These are phyloP conservation scores for Eupithecia subfuscata DNA, from an alignment of 2,888 invertebrate species.

Conservation along the genomic window DNA sequence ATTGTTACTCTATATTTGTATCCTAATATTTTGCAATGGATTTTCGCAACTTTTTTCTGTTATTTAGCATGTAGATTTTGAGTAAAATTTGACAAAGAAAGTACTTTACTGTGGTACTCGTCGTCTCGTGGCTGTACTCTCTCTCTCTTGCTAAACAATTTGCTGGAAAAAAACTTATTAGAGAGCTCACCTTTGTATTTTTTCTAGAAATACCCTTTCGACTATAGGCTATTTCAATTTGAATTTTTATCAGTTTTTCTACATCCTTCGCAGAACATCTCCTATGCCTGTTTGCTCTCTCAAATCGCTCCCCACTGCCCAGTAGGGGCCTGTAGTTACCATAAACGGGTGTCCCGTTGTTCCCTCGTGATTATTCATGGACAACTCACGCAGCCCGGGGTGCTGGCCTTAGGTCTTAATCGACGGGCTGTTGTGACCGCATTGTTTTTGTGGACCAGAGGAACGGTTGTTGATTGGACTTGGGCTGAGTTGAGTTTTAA, in stretches of 20 bases:
- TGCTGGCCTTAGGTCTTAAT: conserved; percentile 6
- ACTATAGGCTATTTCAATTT: not conserved
- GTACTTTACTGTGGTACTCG: no score
- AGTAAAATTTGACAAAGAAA: no score
- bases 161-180: no score
- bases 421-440: conserved; percentile 8
- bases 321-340: conserved; percentile 2
- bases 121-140: no score
- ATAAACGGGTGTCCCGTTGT: conserved; percentile 11
- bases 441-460: not conserved
- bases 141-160: no score
- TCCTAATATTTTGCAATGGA: no score
- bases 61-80: no score
- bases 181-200: not conserved
- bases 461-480: not conserved
- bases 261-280: not conserved
- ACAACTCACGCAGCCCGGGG: not conserved
- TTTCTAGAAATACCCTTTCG: not conserved
- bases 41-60: no score
- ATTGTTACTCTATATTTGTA: no score
- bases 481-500: not conserved
- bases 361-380: conserved; percentile 1
- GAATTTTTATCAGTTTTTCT: not conserved
- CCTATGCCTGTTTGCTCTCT: not conserved
- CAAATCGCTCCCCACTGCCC: not conserved